phyloP scores from a whole-genome alignment of 2,113 vertebrate species.

The Hippocampus abdominalis region DNA sequence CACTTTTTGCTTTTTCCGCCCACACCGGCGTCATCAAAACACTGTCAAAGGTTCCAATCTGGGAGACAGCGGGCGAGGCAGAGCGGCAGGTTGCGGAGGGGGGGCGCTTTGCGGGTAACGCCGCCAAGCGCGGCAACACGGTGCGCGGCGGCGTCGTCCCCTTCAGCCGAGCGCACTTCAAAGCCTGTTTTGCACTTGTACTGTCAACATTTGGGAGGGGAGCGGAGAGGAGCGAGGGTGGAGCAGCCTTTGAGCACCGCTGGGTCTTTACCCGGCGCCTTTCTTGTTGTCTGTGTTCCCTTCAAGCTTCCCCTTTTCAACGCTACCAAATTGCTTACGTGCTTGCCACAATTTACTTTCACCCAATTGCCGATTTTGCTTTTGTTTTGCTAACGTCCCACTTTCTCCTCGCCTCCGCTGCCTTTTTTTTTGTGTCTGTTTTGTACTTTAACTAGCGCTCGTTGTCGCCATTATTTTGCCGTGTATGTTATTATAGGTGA shows the following conservation, averaged over 20 bases:
- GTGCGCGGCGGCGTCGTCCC: conserved; percentile 50
- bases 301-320: conserved; percentile 59
- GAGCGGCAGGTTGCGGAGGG: conserved; percentile 61
- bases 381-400: conserved; percentile 63
- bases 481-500: conserved; percentile 46
- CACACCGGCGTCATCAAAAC: conserved; percentile 57
- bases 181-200: conserved; percentile 76
- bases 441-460: conserved; percentile 59
- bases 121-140: conserved; percentile 64
- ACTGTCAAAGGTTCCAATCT: conserved; percentile 47
- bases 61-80: conserved; percentile 30
- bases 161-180: conserved; percentile 71
- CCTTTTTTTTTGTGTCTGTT: conserved; percentile 34
- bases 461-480: conserved; percentile 30
- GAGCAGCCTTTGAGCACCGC: conserved; percentile 72
- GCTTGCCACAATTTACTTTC: conserved; percentile 56
- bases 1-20: conserved; percentile 40
- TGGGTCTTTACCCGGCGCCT: conserved; percentile 70
- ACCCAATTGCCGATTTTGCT: conserved; percentile 51
- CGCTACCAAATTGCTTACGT: conserved; percentile 67
- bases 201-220: conserved; percentile 72
- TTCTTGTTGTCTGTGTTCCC: conserved; percentile 63
- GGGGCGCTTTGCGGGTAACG: conserved; percentile 68
- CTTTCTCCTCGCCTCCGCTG: conserved; percentile 54
- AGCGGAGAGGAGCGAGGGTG: conserved; percentile 59